phyloP scores from a whole-genome alignment of 2,113 vertebrate genomes.

The Poeciliopsis occidentalis region DNA sequence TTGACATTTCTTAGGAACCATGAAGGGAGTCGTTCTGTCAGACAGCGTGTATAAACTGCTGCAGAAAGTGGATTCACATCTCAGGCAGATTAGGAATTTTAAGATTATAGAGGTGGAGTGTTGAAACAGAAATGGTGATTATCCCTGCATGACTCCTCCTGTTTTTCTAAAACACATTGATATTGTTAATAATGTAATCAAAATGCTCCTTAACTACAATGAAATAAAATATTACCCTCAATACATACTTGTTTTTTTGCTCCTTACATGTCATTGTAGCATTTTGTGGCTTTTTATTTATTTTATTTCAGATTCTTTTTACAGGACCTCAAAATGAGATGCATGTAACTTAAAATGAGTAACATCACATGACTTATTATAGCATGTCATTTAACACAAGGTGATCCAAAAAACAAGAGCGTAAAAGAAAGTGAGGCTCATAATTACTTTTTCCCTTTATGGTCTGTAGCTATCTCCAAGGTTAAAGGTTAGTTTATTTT shows the following conservation, averaged over 20 bases:
- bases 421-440: neutral
- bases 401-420: neutral
- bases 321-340: neutral
- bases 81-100: slow-evolving; percentile 32
- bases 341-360: neutral
- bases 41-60: slow-evolving; percentile 58
- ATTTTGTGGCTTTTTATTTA: neutral
- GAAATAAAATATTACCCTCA: neutral
- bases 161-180: too few relatives aligned
- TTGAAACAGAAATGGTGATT: slow-evolving; percentile 15
- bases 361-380: neutral
- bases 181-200: neutral
- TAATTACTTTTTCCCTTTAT: neutral
- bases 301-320: neutral
- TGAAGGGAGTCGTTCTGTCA: slow-evolving; percentile 61
- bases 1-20: slow-evolving; percentile 57
- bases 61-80: slow-evolving; percentile 42
- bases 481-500: slow-evolving; percentile 11
- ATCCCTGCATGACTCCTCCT: neutral
- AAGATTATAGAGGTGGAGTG: slow-evolving; percentile 11
- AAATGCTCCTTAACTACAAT: neutral
- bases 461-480: neutral
- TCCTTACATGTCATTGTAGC: neutral
- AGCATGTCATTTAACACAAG: neutral
- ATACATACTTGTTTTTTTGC: neutral